Evolutionary conservation across 2,888 invertebrate species (phyloP), one percentile per base, ranked within the genome.

Genomic region (Archips crataeganus): DNA sequence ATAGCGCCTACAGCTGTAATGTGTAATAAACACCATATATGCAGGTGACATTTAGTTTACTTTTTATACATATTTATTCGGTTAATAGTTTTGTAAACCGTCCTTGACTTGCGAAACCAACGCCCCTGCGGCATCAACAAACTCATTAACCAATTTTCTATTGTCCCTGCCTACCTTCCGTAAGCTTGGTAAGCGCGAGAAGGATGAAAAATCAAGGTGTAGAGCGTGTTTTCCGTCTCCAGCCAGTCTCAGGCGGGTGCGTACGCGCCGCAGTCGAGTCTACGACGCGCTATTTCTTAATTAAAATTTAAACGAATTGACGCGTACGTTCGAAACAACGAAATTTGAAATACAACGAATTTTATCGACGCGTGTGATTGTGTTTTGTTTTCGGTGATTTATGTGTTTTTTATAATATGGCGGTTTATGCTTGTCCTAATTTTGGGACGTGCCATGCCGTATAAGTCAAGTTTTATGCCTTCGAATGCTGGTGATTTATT

Each of bases 71-170:
- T 82, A 80, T 84, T 85, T 82, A 84, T 85, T 81, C 79, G 79
- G 76, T 78, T 86, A 80, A 81, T 84, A 76, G 84, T 87, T 91
- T 91, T 86, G 87, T 85, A 87, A 88, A 85, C 82, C 87, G 92
- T 88, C 92, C 93, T 93, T 93, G 92, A 84, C 86, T 92, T 92
- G 87, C 86, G 90, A 91, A 90, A 92, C 85, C 80, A 45, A 84
- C 87, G 83, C 87, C 86, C 84, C 82, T 84, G 82, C 85, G 79
- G 80, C 80, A 85, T 84, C 77, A 76, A 79, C 79, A 81, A 84
- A 83, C 84, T 74, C 75, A 80, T 84, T 79, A 81, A 83, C 79
- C 78, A 82, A 83, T 79, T 84, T 84, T 83, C 70, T 76, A 9
- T 76, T 81, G 75, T 91, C 90, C 80, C 82, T 79, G 76, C 92